Percentiles rank a stretch among this genome's conserved stretches.
Conservation (phyloP, 2,113 vertebrate genomes). For the Pogonocichla stellata region DNA sequence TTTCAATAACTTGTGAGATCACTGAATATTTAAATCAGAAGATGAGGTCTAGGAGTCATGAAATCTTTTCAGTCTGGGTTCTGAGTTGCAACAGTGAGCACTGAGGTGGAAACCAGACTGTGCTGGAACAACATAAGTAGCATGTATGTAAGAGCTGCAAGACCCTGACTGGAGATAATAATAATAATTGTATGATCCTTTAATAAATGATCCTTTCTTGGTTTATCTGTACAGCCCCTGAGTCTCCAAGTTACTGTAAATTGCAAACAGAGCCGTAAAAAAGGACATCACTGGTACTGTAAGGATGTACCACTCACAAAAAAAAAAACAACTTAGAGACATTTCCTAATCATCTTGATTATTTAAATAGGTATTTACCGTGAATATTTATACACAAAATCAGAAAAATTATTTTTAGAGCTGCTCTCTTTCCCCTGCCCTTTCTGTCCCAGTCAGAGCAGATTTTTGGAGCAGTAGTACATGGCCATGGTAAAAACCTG, state of each 20-base stretch:
- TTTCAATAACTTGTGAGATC: background rate
- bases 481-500: background rate
- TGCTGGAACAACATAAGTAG: background rate
- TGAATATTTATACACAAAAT: background rate
- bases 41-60: background rate
- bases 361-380: background rate
- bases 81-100: background rate
- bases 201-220: background rate
- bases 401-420: background rate
- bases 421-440: background rate
- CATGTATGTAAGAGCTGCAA: background rate
- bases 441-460: background rate
- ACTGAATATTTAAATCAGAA: background rate
- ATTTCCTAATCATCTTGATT: background rate
- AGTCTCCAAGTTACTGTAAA: background rate
- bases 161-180: constrained; percentile 8
- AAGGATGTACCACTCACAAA: background rate
- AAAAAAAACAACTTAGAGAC: background rate
- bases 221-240: background rate
- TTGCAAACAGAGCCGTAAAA: background rate
- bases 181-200: background rate
- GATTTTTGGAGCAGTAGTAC: background rate
- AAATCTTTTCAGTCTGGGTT: background rate
- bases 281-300: background rate
- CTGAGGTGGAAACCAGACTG: background rate